Evolutionary conservation across 2,888 invertebrate genomes (phyloP).

Genomic region (Eupeodes luniger): DNA sequence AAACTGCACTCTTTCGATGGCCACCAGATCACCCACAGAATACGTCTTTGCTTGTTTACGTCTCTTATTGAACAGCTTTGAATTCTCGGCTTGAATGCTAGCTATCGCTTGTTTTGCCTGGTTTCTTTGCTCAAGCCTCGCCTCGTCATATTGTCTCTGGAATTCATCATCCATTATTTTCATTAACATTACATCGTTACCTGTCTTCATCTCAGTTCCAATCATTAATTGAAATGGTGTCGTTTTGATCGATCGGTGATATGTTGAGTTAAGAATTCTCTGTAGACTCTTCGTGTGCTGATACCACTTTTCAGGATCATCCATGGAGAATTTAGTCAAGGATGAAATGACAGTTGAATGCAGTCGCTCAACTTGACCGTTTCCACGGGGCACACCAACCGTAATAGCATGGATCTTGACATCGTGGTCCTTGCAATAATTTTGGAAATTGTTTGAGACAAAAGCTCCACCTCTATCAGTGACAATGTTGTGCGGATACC

Average conservation of each 20-base stretch:
- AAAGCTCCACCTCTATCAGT: conserved; percentile 67
- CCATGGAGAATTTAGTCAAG: conserved; percentile 78
- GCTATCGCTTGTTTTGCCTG: conserved; percentile 54
- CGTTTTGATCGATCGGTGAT: conserved; percentile 68
- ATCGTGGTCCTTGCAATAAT: conserved; percentile 52
- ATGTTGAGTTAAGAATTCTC: conserved; percentile 74
- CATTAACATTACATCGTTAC: conserved; percentile 35
- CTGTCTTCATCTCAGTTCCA: conserved; percentile 65
- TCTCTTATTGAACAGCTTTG: background rate
- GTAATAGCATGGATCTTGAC: conserved; percentile 54
- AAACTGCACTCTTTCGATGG: conserved; percentile 81
- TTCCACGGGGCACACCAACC: conserved; percentile 55
- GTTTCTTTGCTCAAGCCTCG: conserved; percentile 47
- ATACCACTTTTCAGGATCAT: conserved; percentile 78
- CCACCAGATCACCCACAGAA: conserved; percentile 67
- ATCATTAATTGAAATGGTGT: conserved; percentile 78
- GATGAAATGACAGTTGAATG: conserved; percentile 78
- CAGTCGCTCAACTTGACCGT: conserved; percentile 69
- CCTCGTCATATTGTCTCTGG: conserved; percentile 46
- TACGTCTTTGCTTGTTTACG: conserved; percentile 39
- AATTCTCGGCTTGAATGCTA: background rate
- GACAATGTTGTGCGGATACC: conserved; percentile 55
- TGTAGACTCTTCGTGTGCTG: conserved; percentile 73
- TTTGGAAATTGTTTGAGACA: conserved; percentile 53
- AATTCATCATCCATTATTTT: conserved; percentile 52